phyloP scores from a whole-genome alignment of 1,140 invertebrate species.

The Watersipora subatra region DNA sequence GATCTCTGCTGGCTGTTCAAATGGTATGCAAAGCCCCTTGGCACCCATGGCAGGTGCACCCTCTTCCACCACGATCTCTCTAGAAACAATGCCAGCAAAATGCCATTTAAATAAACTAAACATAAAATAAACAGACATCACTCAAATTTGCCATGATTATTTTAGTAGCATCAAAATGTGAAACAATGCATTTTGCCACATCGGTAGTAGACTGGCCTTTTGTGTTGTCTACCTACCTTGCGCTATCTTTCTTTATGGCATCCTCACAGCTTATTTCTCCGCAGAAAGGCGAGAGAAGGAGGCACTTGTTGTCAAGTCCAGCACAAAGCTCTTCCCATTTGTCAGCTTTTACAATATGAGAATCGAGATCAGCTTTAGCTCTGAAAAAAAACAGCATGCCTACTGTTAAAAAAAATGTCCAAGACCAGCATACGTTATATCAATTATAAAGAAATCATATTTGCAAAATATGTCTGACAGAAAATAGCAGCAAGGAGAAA shows the following conservation, averaged over 20 bases:
- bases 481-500: too few relatives aligned
- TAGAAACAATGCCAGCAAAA: too few relatives aligned
- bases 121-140: neutral
- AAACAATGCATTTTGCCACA: neutral
- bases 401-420: neutral
- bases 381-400: too few relatives aligned
- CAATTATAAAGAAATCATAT: too few relatives aligned
- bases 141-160: conserved; percentile 3
- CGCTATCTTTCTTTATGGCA: conserved; percentile 85
- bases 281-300: conserved; percentile 87
- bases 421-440: neutral
- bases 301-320: conserved; percentile 71
- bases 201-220: too few relatives aligned
- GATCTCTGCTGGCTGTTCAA: conserved; percentile 61
- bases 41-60: conserved; percentile 90
- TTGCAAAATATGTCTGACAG: too few relatives aligned
- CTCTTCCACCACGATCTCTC: conserved; percentile 50
- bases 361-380: conserved; percentile 62
- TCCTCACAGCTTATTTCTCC: conserved; percentile 79
- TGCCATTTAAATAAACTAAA: conserved; percentile 5
- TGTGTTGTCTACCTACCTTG: conserved; percentile 59
- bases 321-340: conserved; percentile 68
- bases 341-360: conserved; percentile 55
- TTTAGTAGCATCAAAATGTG: conserved; percentile 10
- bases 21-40: conserved; percentile 91